Conservation (phyloP, 2,888 invertebrate species). For the Altica lythri region DNA sequence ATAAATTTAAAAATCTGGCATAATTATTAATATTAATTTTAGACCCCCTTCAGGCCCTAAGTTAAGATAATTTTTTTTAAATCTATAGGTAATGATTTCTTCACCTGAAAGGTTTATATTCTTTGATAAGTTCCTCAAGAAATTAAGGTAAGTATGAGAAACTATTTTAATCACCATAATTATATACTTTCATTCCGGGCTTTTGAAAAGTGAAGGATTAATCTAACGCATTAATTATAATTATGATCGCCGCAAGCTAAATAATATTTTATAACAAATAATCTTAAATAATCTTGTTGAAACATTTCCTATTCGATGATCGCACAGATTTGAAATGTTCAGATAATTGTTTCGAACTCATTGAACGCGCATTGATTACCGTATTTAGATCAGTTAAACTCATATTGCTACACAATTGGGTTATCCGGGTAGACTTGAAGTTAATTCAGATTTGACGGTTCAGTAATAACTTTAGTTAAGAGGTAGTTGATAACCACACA, state of each 20-base stretch:
- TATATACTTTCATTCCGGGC: conserved; percentile 28
- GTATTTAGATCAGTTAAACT: background rate
- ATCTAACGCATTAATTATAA: conserved; percentile 18
- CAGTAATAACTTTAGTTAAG: no score
- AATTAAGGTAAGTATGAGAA: conserved; percentile 30
- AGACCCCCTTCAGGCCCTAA: no score
- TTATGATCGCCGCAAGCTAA: conserved; percentile 1
- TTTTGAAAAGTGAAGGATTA: conserved; percentile 23
- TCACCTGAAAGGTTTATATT: background rate
- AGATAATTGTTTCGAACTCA: conserved; percentile 1
- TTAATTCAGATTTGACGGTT: no score
- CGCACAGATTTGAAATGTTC: conserved; percentile 7
- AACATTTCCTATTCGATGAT: conserved; percentile 13
- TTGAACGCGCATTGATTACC: background rate
- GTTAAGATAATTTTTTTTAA: no score
- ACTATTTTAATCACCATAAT: conserved; percentile 31
- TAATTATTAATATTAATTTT: no score
- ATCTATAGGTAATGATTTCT: background rate
- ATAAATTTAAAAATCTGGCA: no score
- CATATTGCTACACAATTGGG: no score
- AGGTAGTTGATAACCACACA: no score
- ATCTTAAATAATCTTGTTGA: conserved; percentile 16
- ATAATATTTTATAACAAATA: conserved; percentile 20
- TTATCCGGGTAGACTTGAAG: no score
- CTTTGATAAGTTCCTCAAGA: conserved; percentile 10